Evolutionary conservation across 2,888 invertebrate species (phyloP), one percentile per base, ranked within the genome.

Genomic region (Leucophora obtusa): DNA sequence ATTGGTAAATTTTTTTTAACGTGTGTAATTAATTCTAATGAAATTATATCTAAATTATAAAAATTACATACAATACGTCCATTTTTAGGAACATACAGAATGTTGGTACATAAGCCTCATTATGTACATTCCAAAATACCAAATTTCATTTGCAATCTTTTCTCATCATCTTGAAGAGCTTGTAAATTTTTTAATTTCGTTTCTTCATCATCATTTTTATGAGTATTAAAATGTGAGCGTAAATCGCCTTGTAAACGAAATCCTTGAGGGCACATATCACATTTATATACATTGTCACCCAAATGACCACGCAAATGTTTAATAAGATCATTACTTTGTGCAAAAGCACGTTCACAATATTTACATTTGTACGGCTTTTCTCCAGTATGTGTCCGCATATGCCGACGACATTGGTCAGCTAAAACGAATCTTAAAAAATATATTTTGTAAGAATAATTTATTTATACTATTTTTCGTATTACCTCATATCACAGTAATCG

Each of bases 341-440:
- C 83, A 76, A 84, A 84, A 15, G 84, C 83, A 15, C 84, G 80
- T 56, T 80, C 82, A 14, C 84, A 84, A 51, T 84, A 84, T 79
- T 83, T 83, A 58, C 84, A 84, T 65, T 84, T 84, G 69, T 84
- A 84, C 9, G 84, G 84, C 15, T 84, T 84, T 66, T 87, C 87
- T n/a, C 92, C 92, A 0, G 92, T 92, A 86, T 93, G 93, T n/a
- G 92, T 92, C 56, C 92, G 91, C 83, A 90, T 89, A 86, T 93
- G 93, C 0, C 92, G 91, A 82, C 92, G 92, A 84, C 92, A 85
- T 82, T 92, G 92, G 84, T 92, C 92, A 54, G 92, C 92, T 80
- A 91, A 91, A 1, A 91, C 91, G 84, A 93, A 93, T 79, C 92
- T 92, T 60, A 14, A 79, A 50, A 63, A 47, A 38, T 10, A 28